Percentiles rank a stretch among this genome's conserved stretches.
Conservation (phyloP, 2,113 vertebrate genomes). For the Sceloporus undulatus region DNA sequence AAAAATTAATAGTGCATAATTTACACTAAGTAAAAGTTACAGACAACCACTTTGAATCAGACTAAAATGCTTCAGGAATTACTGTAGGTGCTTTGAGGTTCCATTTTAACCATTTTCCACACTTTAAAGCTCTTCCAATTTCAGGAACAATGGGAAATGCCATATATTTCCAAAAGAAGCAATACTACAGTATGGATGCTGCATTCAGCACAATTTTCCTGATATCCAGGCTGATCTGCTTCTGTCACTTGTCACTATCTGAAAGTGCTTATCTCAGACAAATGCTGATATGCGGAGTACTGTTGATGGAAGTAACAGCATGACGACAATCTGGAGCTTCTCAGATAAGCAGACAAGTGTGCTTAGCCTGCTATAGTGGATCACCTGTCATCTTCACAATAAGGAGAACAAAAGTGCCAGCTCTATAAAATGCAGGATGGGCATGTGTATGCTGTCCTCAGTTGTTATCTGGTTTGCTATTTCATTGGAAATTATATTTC, state of each 20-base stretch:
- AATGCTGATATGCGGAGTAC: slow-evolving; percentile 4
- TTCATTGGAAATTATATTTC: not conserved
- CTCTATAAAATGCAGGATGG: not conserved
- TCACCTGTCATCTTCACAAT: slow-evolving; percentile 21
- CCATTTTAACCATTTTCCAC: not conserved
- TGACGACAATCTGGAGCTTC: slow-evolving; percentile 4
- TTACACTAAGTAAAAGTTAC: not conserved
- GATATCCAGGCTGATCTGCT: not conserved
- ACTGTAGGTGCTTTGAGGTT: not conserved
- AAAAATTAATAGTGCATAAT: no score
- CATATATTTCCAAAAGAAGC: not conserved
- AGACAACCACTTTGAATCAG: not conserved
- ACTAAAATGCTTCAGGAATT: not conserved
- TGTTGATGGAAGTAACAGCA: slow-evolving; percentile 29
- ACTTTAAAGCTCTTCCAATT: no score
- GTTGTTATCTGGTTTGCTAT: not conserved
- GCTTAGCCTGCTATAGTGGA: slow-evolving; percentile 19
- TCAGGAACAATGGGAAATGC: not conserved
- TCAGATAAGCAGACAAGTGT: slow-evolving; percentile 29
- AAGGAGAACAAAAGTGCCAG: slow-evolving; percentile 1
- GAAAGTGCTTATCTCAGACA: slow-evolving; percentile 23
- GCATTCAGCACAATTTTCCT: slow-evolving; percentile 2
- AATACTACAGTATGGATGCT: not conserved
- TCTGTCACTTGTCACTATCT: slow-evolving; percentile 15
- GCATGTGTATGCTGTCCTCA: not conserved